phyloP scores from a whole-genome alignment of 2,797 vertebrate genomes.

The Vespertilio murinus region DNA sequence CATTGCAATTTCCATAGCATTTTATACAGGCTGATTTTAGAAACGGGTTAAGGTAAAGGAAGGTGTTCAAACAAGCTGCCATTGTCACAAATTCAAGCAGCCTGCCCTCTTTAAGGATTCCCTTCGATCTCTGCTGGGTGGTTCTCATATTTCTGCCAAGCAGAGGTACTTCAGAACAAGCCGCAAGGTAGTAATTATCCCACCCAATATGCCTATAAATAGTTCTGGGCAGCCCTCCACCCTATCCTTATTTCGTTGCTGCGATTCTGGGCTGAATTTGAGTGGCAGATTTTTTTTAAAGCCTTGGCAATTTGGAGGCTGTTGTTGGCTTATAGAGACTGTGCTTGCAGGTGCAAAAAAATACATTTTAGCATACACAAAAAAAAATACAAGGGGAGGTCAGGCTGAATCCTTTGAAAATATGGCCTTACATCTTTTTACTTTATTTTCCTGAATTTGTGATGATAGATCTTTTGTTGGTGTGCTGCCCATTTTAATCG shows the following conservation, averaged over 20 bases:
- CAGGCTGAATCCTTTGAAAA: conserved; percentile 69
- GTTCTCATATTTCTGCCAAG: conserved; percentile 38
- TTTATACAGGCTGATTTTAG: background rate
- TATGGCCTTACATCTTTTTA: conserved; percentile 63
- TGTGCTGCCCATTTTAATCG: conserved; percentile 66
- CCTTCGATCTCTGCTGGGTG: background rate
- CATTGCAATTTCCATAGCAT: background rate
- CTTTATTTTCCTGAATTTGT: conserved; percentile 75
- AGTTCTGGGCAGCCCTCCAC: conserved; percentile 70
- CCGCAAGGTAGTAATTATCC: conserved; percentile 71
- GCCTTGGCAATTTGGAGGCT: conserved; percentile 66
- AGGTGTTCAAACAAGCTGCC: background rate
- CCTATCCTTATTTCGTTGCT: conserved; percentile 56
- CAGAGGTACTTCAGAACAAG: conserved; percentile 65
- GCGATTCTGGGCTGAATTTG: conserved; percentile 69
- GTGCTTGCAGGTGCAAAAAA: conserved; percentile 72
- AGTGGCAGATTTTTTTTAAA: conserved; percentile 63
- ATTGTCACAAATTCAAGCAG: conserved; percentile 2
- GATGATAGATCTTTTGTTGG: conserved; percentile 73
- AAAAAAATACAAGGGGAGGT: conserved; percentile 62
- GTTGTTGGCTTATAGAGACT: conserved; percentile 56
- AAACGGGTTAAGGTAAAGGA: background rate
- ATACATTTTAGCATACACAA: conserved; percentile 52
- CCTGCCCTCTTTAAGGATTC: background rate
- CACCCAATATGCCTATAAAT: conserved; percentile 72